A percentile compares a stretch with the other conserved stretches of the same genome.
Conservation (phyloP, 2,888 invertebrate genomes). For the Diaprepes abbreviatus region DNA sequence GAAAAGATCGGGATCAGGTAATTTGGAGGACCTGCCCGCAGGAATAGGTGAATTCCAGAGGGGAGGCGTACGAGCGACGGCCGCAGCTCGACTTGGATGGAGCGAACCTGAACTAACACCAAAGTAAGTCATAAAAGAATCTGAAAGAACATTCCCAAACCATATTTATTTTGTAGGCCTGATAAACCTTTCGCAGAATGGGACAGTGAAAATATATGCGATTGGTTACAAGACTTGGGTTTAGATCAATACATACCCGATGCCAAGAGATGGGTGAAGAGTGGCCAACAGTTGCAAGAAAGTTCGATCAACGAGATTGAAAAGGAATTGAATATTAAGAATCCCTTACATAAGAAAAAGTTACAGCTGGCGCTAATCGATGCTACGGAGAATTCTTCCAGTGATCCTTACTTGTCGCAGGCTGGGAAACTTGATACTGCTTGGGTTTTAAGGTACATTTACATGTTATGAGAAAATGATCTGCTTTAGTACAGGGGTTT, state of each 20-base stretch:
- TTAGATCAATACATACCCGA: slow-evolving; percentile 85
- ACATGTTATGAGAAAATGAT: too few relatives aligned
- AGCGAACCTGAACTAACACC: slow-evolving; percentile 64
- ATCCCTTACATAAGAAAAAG: slow-evolving; percentile 93
- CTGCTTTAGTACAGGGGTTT: too few relatives aligned
- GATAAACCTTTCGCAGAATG: slow-evolving; percentile 84
- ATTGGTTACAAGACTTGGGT: slow-evolving; percentile 85
- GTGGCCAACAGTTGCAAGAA: slow-evolving; percentile 83
- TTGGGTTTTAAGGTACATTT: slow-evolving; percentile 73
- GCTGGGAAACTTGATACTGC: slow-evolving; percentile 76
- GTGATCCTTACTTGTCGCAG: slow-evolving; percentile 45
- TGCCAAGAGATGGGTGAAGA: slow-evolving; percentile 86
- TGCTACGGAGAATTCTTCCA: slow-evolving; percentile 65
- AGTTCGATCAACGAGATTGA: slow-evolving; percentile 88
- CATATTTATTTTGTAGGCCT: slow-evolving; percentile 68
- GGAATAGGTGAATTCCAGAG: slow-evolving; percentile 76
- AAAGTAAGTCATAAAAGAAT: slow-evolving; percentile 57
- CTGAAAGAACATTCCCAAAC: background rate
- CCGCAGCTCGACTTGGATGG: slow-evolving; percentile 79
- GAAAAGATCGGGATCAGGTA: slow-evolving; percentile 79
- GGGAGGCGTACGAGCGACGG: slow-evolving; percentile 81
- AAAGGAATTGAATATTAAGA: slow-evolving; percentile 87
- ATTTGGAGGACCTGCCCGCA: slow-evolving; percentile 75
- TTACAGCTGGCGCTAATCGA: slow-evolving; percentile 82
- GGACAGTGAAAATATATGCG: slow-evolving; percentile 84